Base-by-base conservation (phyloP, 2,113 vertebrate genomes). In the Corydoras sp. region DNA sequence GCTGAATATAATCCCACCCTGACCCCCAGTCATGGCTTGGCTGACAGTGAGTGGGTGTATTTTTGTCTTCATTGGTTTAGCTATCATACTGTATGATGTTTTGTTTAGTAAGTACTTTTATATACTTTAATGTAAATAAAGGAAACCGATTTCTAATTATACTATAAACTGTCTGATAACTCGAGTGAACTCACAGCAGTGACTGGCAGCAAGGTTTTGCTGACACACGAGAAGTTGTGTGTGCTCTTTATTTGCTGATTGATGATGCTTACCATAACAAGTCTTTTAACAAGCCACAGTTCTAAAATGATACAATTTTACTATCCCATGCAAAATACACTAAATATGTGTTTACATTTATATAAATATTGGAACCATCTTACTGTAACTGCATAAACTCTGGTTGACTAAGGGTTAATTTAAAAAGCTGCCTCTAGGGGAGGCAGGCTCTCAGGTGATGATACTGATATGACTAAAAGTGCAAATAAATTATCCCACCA, bases 1-100 rank as follows among this genome's bases (percentile, higher is more conserved):
- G 54, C 49, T 54, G 14, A 51, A 9, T 29, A 18, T 31, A 12
- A 66, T 70, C 50, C 49, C 18, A 24, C 13, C 48, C 63, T 59
- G 53, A 48, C 53, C 67, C 51, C 50, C 30, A 67, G 14, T 51
- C 31, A 50, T 10, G 15, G 15, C 31, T 29, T 49, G 30, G 2
- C 43, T 51, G 65, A 24, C 62, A 74, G 51, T 50, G 51, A 77
- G 43, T 62, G 54, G 43, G 69, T 67, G 15, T 77, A 66, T 67
- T 74, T 71, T 51, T 71, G 72, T 69, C 8, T 12, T 62, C 12
- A 2, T 10, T 13, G 10, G 51, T 2, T 13, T 53, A 3, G 51
- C 10, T 53, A 10, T 53, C 32, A 53, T 10, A 53, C 51, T 53
- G 51, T 53, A 2, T 10, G 2, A 53, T 3, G 2, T 53, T 35